Evolutionary conservation across 2,888 invertebrate genomes (phyloP), one percentile per base, ranked within the genome.

Genomic region (Lissocephala sabroskyi): DNA sequence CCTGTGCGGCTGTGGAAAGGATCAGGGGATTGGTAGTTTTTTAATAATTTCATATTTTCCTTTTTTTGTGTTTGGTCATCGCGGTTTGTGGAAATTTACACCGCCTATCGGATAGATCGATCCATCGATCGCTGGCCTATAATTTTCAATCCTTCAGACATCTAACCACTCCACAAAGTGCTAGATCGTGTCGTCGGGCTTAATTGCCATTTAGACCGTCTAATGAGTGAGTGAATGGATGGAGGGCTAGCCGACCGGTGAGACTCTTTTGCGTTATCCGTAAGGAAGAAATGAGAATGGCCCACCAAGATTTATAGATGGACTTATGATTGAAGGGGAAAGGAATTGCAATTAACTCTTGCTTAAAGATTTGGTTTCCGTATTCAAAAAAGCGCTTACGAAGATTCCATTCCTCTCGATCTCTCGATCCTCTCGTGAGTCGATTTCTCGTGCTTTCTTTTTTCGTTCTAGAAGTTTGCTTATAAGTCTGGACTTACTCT

Each of bases 31-130:
- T 7, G 46, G 45, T 57, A 36, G 51, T 58, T 66, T n/a, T n/a
- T 60, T 63, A 59, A 76, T 71, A 78, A 68, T 74, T 80, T 78
- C 77, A 80, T 78, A 80, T 59, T 77, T 76, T 49, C 49, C 49
- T 52, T 18, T 40, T 43, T 71, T 68, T 77, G 44, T 76, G 64
- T 57, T 79, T 77, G 78, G 68, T 79, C 77, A 80, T 79, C 57
- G 58, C 62, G 55, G 59, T 74, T 67, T 73, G 52, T 52, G 54
- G 66, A 78, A 66, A 73, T 65, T 65, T 76, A 74, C 77, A 76
- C 67, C 68, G 58, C 18, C 56, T 37, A 37, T 39, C 52, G 35
- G 41, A n/a, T n/a, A 43, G 53, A 63, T 68, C 71, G 19, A 43
- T 35, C 49, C 41, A 14, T 33, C 32, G 43, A 39, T 45, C 32